Evolutionary conservation across 1,140 invertebrate species (phyloP), one percentile per base, ranked within the genome.

Genomic region (Sesamia nonagrioides): DNA sequence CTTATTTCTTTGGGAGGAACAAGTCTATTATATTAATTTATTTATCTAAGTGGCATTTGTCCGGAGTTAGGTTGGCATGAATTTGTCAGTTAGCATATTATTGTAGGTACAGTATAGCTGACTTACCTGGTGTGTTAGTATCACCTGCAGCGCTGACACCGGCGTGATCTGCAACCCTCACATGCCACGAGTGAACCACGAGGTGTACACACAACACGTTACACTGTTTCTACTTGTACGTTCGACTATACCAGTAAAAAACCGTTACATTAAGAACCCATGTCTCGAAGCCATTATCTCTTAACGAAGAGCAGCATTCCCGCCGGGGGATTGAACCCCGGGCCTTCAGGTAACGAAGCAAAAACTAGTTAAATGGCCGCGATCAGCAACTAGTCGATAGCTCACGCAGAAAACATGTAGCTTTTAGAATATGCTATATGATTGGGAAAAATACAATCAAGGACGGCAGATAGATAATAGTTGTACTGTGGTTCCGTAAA

Each of bases 291-390:
- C 48, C 17, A 68, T 68, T 68, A 68, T 48, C 42, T 68, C 8
- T n/a, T 48, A 68, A 45, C 42, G 45, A 68, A 27, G 21, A 18
- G 33, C 35, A 18, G 60, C n/a, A 63, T 40, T 68, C 63, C 63
- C 40, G 42, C 42, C 63, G 63, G 63, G 63, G 63, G 42, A 68
- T 48, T 68, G 63, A 68, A 68, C 63, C 63, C 63, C 13, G 63
- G 40, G 48, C 42, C 63, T 45, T 48, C 63, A 68, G 63, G 63
- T 45, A 68, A 68, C 9, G n/a, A 27, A 45, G 63, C 40, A 66
- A 68, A 63, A 68, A 68, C 63, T 68, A 68, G 63, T 68, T 48
- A 13, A 27, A 27, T 40, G 37, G 40, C 63, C 35, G 17, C 40
- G n/a, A 66, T 17, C 11, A 21, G 63, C 18, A 18, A 68, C 42